Evolutionary conservation across 2,113 vertebrate species (phyloP).

Genomic region (Pachyramphus minor): DNA sequence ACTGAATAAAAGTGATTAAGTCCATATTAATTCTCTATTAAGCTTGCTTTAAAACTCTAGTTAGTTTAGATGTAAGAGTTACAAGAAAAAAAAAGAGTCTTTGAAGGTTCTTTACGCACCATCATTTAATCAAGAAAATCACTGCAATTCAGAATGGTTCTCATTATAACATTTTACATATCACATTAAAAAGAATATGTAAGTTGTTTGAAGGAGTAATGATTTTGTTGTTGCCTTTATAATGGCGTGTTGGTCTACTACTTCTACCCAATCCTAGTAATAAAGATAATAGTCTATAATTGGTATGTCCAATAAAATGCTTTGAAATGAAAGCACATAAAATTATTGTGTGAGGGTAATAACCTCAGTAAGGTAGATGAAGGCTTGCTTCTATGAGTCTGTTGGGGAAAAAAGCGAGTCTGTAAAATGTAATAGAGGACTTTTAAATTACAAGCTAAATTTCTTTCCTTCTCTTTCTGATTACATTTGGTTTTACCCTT

Average conservation of each 20-base stretch:
- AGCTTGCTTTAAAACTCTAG: not conserved
- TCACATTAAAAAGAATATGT: not conserved
- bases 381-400: not conserved
- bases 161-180: constrained; percentile 1
- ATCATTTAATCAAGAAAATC: not conserved
- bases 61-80: not conserved
- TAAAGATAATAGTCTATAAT: constrained; percentile 42
- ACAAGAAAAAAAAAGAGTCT: not conserved
- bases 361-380: not conserved
- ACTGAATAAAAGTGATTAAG: not conserved
- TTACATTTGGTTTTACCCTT: not conserved
- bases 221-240: constrained; percentile 6
- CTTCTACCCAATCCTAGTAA: not conserved
- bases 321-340: not conserved
- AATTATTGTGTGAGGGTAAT: not conserved
- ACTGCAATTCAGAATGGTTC: not conserved
- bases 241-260: not conserved
- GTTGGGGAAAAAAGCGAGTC: not conserved
- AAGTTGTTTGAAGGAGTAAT: not conserved
- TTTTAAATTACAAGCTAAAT: not conserved
- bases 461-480: not conserved
- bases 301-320: not conserved
- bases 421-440: not conserved
- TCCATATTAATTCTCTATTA: not conserved
- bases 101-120: not conserved